A percentile compares a stretch with the other conserved stretches of the same genome.
phyloP scores from a whole-genome alignment of 2,888 invertebrate genomes.

The Chaetogeoica ovagalla region DNA sequence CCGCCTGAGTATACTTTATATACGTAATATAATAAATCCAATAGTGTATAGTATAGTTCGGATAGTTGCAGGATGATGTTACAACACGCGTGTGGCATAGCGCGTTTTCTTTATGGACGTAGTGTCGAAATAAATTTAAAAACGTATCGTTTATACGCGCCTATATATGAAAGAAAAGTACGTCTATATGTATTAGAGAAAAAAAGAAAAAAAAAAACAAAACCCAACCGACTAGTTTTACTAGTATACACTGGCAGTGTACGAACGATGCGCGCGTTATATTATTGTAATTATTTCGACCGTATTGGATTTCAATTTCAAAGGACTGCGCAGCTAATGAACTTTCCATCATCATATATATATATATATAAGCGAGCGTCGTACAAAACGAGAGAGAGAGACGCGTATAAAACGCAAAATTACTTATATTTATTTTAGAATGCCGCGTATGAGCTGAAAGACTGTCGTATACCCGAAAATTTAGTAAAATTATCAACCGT shows the following conservation, averaged over 20 bases:
- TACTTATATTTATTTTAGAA: too few species aligned
- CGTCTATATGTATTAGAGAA: too few species aligned
- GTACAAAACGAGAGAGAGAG: too few species aligned
- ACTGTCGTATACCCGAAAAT: too few species aligned
- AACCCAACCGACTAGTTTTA: neutral
- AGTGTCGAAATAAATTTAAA: slow-evolving; percentile 19
- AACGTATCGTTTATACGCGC: too few species aligned
- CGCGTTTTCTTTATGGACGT: neutral
- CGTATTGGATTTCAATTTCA: neutral
- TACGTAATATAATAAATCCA: neutral
- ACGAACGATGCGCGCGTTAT: too few species aligned
- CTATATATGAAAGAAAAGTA: too few species aligned
- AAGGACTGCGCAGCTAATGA: slow-evolving; percentile 32
- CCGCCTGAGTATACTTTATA: too few species aligned
- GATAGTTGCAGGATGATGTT: neutral
- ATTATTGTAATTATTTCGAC: slow-evolving; percentile 4
- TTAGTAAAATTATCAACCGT: too few species aligned
- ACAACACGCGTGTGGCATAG: neutral
- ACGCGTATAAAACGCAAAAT: too few species aligned
- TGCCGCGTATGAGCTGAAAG: too few species aligned
- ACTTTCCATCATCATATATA: neutral
- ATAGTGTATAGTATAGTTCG: neutral
- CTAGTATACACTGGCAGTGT: neutral
- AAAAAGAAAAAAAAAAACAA: neutral
- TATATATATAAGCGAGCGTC: too few species aligned